These are phyloP conservation scores for Tretioscincus oriximinensis DNA, from an alignment of 2,113 vertebrate species.

Conservation along the genomic window DNA sequence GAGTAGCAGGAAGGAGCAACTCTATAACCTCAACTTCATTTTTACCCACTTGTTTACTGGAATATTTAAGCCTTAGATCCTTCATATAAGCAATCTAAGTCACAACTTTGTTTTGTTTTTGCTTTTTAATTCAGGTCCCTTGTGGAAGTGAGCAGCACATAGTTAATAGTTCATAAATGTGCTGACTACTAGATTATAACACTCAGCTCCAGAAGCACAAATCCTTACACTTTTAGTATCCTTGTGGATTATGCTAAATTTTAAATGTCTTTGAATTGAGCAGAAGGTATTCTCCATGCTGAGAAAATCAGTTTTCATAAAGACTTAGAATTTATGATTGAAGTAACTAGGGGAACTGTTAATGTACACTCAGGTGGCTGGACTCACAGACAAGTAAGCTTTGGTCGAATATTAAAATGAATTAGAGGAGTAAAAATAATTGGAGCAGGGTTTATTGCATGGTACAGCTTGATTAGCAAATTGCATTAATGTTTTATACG, in stretches of 20 bases:
- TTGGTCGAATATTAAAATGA: slow-evolving; percentile 4
- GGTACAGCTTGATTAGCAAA: not conserved
- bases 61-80: slow-evolving; percentile 65
- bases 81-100: slow-evolving; percentile 57
- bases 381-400: not conserved
- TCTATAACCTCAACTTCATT: slow-evolving; percentile 54
- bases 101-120: slow-evolving; percentile 50
- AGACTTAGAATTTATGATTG: not conserved
- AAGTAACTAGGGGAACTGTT: slow-evolving; percentile 2
- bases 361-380: not conserved
- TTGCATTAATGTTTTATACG: not conserved
- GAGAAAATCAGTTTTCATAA: slow-evolving; percentile 3
- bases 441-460: not conserved
- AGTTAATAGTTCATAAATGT: slow-evolving; percentile 58
- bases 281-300: not conserved
- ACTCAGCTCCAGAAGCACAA: slow-evolving; percentile 30
- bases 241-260: slow-evolving; percentile 31
- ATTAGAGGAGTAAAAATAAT: not conserved
- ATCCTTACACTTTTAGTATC: slow-evolving; percentile 35
- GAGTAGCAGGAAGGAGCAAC: slow-evolving; percentile 24
- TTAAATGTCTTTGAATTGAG: not conserved
- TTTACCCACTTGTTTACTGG: slow-evolving; percentile 41
- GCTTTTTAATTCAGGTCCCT: slow-evolving; percentile 55
- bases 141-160: slow-evolving; percentile 42
- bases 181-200: slow-evolving; percentile 41